Conservation (phyloP, 2,113 vertebrate species). For the Scalopus aquaticus region DNA sequence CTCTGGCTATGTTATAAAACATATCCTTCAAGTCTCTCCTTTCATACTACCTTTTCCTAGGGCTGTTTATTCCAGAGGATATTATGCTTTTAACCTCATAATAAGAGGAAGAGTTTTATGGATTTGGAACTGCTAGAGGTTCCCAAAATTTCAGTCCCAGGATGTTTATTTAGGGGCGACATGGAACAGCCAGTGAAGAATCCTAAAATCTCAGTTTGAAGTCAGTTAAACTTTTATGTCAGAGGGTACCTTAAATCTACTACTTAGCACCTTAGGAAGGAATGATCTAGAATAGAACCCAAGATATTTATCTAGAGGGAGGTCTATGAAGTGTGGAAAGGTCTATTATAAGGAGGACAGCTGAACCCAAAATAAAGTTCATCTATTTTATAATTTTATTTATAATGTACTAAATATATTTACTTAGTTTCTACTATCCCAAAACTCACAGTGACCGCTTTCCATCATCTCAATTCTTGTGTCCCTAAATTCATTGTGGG, state of each 20-base stretch:
- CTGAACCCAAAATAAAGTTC: not conserved
- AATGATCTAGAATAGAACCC: not conserved
- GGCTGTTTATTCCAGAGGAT: not conserved
- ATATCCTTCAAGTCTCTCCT: not conserved
- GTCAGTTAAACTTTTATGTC: not conserved
- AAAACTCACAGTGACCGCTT: not conserved
- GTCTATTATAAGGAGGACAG: not conserved
- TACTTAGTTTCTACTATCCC: not conserved
- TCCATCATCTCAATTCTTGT: not conserved
- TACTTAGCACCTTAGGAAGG: not conserved
- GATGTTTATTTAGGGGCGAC: not conserved
- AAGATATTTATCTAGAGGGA: not conserved
- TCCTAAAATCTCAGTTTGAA: not conserved
- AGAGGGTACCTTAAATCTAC: not conserved
- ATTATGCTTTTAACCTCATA: not conserved
- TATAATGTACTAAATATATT: too few species aligned
- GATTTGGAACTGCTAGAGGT: not conserved
- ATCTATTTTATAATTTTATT: not conserved
- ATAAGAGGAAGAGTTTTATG: not conserved
- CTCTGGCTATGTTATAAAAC: not conserved
- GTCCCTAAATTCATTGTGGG: not conserved
- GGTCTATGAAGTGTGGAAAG: not conserved
- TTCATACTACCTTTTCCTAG: not conserved
- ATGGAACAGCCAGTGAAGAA: not conserved
- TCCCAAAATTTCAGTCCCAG: not conserved